Base-by-base conservation (phyloP, 2,113 vertebrate species). In the Ochotona curzoniae region DNA sequence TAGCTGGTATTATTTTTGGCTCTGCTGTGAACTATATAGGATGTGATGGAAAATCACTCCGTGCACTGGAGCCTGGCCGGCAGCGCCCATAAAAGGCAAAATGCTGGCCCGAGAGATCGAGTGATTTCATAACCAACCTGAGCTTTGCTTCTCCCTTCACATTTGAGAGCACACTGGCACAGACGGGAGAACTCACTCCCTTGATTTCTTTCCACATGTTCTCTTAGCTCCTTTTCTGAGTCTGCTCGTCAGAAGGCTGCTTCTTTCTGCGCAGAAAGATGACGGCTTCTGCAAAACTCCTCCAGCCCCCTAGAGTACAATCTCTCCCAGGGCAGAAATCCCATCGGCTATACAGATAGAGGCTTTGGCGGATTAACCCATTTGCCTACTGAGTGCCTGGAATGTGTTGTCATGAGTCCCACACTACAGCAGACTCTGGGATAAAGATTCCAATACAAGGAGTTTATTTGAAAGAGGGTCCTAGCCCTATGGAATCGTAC, bases 111-210 rank as follows among this genome's bases (percentile, higher is more conserved):
- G 0, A 88, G 88, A 92, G 67, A 70, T 7, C 1, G 38, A 32
- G 69, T 73, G 92, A 93, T 94, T 92, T 92, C 93, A 90, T 83
- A 88, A 85, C 79, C 89, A 87, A 92, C 93, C 94, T 93, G 90
- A 88, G 74, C 61, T 44, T 35, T 0, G 8, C n/a, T 28, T 60
- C 38, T 25, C 57, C 47, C n/a, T 70, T 88, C 66, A 28, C 81
- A 83, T 92, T 73, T 61, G 70, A 85, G 81, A 92, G 64, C 38
- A 1, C 26, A 0, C 0, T 61, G 71, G 71, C 44, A 44, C 54
- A 32, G 54, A 91, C 8, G 10, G 44, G 51, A 94, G 60, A 49
- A 35, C 54, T 14, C 54, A 17, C 12, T 4, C 54, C 15, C 61
- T 66, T 11, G 49, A 8, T 49, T 4, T 7, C 51, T 26, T 28